phyloP scores from a whole-genome alignment of 1,140 invertebrate species.

The Mizuhopecten yessoensis region DNA sequence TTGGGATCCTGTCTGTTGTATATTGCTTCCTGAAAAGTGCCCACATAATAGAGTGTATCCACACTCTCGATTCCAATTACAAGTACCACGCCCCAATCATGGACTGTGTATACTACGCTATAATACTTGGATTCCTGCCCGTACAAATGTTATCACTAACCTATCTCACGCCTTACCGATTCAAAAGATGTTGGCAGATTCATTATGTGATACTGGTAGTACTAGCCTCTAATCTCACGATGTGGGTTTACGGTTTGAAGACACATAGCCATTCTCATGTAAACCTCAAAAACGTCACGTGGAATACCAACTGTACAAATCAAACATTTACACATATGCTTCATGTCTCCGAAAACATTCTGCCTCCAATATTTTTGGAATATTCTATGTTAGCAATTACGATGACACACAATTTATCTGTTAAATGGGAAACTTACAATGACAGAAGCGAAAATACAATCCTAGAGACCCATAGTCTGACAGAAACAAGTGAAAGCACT shows the following conservation, averaged over 20 bases:
- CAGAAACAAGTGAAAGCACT: background rate
- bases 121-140: background rate
- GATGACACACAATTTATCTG: background rate
- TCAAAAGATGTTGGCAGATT: background rate
- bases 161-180: background rate
- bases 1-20: background rate
- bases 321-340: background rate
- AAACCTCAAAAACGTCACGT: background rate
- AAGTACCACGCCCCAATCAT: background rate
- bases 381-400: constrained; percentile 8
- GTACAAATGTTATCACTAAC: background rate
- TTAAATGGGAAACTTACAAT: background rate
- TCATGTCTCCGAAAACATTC: background rate
- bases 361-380: background rate
- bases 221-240: background rate
- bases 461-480: no score
- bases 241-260: background rate
- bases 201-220: background rate
- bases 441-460: background rate
- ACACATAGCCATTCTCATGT: background rate
- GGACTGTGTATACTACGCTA: background rate
- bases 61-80: background rate
- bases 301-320: background rate
- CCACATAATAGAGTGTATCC: background rate
- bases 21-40: background rate